phyloP scores from a whole-genome alignment of 2,113 vertebrate genomes.

The Suncus etruscus region DNA sequence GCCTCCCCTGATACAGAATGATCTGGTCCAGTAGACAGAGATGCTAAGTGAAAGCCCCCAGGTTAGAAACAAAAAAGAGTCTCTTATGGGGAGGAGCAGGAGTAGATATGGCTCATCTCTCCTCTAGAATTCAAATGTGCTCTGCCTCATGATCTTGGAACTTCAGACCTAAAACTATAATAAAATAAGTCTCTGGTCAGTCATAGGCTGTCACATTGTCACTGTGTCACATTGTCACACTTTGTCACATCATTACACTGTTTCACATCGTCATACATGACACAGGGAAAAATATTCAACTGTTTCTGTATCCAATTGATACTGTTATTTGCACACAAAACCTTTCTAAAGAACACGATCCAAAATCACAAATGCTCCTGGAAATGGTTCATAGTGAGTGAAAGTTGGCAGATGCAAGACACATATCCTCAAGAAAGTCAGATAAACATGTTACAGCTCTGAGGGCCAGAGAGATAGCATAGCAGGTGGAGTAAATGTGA shows the following conservation, averaged over 20 bases:
- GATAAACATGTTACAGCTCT: background rate
- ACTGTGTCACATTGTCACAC: too few relatives aligned
- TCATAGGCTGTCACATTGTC: background rate
- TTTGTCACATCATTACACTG: too few relatives aligned
- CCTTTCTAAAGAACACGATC: background rate
- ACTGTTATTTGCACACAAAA: background rate
- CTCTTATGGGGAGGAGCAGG: background rate
- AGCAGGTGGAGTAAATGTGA: background rate
- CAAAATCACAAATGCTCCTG: background rate
- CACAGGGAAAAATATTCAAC: too few relatives aligned
- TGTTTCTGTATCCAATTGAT: too few relatives aligned
- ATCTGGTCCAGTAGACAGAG: too few relatives aligned
- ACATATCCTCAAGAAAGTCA: slow-evolving; percentile 19
- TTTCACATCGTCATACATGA: too few relatives aligned
- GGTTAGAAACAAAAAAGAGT: background rate
- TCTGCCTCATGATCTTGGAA: background rate
- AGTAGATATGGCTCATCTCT: background rate
- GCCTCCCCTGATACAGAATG: background rate
- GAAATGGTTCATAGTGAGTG: background rate
- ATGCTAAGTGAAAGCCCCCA: background rate
- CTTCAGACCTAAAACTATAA: background rate
- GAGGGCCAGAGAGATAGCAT: background rate
- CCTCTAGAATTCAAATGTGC: background rate
- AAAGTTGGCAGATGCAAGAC: background rate
- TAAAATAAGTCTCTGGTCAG: background rate